Evolutionary conservation across 1,140 invertebrate species (phyloP).

Genomic region (Drosophila tristis): DNA sequence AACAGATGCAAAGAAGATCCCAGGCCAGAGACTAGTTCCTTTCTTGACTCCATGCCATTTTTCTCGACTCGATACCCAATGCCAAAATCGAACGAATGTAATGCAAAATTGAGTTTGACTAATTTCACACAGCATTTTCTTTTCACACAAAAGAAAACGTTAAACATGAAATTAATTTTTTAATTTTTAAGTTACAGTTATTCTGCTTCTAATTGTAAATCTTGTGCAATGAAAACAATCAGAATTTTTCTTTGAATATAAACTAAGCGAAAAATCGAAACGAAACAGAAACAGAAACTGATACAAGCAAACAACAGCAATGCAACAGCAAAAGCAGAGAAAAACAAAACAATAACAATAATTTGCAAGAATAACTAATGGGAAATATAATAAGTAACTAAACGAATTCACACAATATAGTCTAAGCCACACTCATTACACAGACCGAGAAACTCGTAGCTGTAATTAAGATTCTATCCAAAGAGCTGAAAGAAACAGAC

Average conservation of each 20-base stretch:
- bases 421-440: slow-evolving; percentile 58
- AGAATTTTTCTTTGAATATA: slow-evolving; percentile 84
- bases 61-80: slow-evolving; percentile 4
- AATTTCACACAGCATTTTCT: slow-evolving; percentile 57
- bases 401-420: slow-evolving; percentile 65
- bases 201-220: slow-evolving; percentile 84
- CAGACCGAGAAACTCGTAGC: slow-evolving; percentile 24
- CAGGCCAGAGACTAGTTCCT: too few relatives aligned
- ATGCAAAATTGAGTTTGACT: slow-evolving; percentile 21
- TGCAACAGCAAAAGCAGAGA: slow-evolving; percentile 40
- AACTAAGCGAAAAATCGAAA: slow-evolving; percentile 36
- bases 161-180: slow-evolving; percentile 55
- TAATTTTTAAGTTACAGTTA: slow-evolving; percentile 84
- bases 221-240: slow-evolving; percentile 84
- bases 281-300: slow-evolving; percentile 15
- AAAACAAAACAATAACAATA: slow-evolving; percentile 35
- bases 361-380: slow-evolving; percentile 44
- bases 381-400: slow-evolving; percentile 40
- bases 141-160: slow-evolving; percentile 49
- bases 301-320: slow-evolving; percentile 10
- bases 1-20: not conserved
- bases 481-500: slow-evolving; percentile 30
- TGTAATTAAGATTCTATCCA: slow-evolving; percentile 62
- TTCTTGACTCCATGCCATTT: not conserved
- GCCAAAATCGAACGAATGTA: slow-evolving; percentile 35